Base-by-base conservation (phyloP, 2,888 invertebrate species). In the Microchrysa polita region DNA sequence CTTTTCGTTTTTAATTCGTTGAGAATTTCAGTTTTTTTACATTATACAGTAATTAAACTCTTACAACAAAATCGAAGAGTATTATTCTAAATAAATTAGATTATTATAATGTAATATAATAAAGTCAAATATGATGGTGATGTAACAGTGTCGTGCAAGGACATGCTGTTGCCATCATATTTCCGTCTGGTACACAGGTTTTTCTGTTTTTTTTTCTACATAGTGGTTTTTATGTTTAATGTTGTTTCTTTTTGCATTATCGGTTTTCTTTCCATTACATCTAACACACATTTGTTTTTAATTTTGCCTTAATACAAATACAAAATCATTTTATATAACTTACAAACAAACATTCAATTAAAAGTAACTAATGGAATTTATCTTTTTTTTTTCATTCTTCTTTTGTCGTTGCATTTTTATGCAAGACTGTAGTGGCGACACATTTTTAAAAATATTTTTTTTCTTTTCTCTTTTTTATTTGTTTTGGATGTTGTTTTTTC, bases 251-350 rank as follows among this genome's bases (percentile, higher is more conserved):
- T 48, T 14, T 73, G n/a, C n/a, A 23, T 20, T 23, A 67, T 76
- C 67, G 75, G 73, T 48, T 48, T 4, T 48, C 16, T 48, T 48
- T 48, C 16, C 5, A n/a, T 67, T 74, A 75, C 72, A 67, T 76
- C 72, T 74, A 34, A 34, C 27, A 72, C 67, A 20, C 67, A n/a
- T 52, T 40, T 69, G 48, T 73, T 42, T n/a, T n/a, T n/a, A n/a
- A n/a, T n/a, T n/a, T n/a, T n/a, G n/a, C n/a, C 69, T 63, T 75
- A 55, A 55, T n/a, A 34, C 27, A 34, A 34, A 34, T 34, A 34
- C 27, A 34, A 34, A 34, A 34, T 34, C n/a, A n/a, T n/a, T n/a
- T n/a, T n/a, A n/a, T 23, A 63, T 40, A 63, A 42, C 61, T 63
- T 63, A 63, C 42, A 63, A 63, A 63, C 61, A 42, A 42, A 18